Evolutionary conservation across 2,113 vertebrate genomes (phyloP).

Genomic region (Hoplias malabaricus): DNA sequence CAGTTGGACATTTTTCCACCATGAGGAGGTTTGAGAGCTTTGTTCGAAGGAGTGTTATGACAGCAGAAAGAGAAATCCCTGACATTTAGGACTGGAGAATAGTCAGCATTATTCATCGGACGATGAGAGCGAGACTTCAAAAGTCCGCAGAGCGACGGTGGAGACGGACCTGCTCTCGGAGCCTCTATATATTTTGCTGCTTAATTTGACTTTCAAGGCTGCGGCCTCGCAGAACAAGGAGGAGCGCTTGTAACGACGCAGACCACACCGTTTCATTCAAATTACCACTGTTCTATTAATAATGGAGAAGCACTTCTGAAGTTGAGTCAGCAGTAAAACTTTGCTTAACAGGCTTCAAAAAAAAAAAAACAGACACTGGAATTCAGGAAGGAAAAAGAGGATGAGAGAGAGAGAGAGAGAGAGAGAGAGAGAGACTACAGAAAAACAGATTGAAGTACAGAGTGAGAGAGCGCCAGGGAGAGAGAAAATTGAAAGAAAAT

Average conservation of each 20-base stretch:
- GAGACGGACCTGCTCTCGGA: constrained; percentile 20
- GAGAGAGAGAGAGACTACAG: neutral
- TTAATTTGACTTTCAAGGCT: constrained; percentile 50
- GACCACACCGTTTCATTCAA: constrained; percentile 43
- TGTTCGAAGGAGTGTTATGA: constrained; percentile 44
- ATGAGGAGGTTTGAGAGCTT: neutral
- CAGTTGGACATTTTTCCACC: constrained; percentile 2
- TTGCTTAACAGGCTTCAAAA: constrained; percentile 34
- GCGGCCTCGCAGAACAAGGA: constrained; percentile 36
- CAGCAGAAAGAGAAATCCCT: constrained; percentile 8
- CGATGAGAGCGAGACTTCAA: constrained; percentile 35
- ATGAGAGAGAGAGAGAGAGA: constrained; percentile 14
- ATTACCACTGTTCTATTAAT: constrained; percentile 39
- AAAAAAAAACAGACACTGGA: constrained; percentile 9
- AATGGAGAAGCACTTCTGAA: constrained; percentile 34
- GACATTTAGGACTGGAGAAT: constrained; percentile 49
- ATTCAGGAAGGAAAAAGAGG: constrained; percentile 21
- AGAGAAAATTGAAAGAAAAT: neutral
- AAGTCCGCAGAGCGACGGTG: constrained; percentile 13
- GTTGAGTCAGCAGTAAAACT: constrained; percentile 50
- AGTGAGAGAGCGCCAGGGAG: neutral
- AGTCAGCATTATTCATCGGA: constrained; percentile 51
- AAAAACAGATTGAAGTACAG: neutral
- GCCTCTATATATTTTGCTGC: constrained; percentile 36
- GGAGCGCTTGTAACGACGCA: constrained; percentile 23